Evolutionary conservation across 2,888 invertebrate genomes (phyloP), one percentile per base, ranked within the genome.

Genomic region (Drosophila kanekoi): DNA sequence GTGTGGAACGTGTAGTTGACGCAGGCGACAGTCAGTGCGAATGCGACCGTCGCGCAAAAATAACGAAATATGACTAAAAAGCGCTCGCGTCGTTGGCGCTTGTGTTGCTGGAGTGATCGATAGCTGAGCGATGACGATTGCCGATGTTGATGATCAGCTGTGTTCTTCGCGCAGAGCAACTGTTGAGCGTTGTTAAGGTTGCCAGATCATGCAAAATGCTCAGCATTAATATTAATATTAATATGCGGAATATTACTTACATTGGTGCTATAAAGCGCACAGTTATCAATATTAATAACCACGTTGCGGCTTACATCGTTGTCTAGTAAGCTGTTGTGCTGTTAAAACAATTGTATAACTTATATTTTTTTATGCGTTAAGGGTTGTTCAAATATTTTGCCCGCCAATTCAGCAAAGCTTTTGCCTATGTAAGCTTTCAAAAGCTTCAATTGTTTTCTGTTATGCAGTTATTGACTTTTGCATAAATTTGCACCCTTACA

Each of bases 21-120:
- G 94, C 60, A 94, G 90, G 89, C 90, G 60, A 86, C 74, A 33
- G 90, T 82, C n/a, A 93, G 92, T 53, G 92, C 92, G 41, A 94
- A 87, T 58, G 92, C 93, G 20, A 93, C 93, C 66, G 93, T 87
- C 91, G 93, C 93, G 75, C 85, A 89, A 59, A 86, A 89, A 73
- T 74, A 75, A 53, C 85, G 85, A 79, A 89, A 81, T 57, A 89
- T 65, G 48, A 86, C 75, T 85, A 89, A 87, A 89, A 85, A 79
- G 32, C 83, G 72, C 23, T 86, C 60, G 48, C 83, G 88, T 14
- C 79, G 74, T 47, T 66, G 78, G 28, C 72, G 74, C 37, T 74
- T 62, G 28, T 67, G 74, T 52, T 77, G 78, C 59, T 77, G 79
- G 8, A 62, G 8, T 13, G 79, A 81, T 79, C 81, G 79, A 68